Evolutionary conservation across 2,888 invertebrate genomes (phyloP).

Genomic region (Philhelius pedissequus): DNA sequence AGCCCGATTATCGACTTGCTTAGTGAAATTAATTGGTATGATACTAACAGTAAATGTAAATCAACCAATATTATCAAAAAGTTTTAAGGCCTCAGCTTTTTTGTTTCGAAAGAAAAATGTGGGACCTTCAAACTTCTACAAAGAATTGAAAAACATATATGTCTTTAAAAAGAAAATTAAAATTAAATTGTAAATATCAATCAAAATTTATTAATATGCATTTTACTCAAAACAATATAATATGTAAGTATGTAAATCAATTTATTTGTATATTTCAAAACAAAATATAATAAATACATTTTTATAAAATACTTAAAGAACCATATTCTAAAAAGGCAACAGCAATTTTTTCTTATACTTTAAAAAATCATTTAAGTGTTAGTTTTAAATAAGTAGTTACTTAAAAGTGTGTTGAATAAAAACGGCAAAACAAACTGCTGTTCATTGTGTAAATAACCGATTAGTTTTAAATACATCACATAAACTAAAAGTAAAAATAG

Average conservation of each 20-base stretch:
- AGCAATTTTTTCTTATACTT: conserved; percentile 37
- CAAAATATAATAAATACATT: not conserved
- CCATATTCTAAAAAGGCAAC: conserved; percentile 53
- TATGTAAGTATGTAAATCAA: not conserved
- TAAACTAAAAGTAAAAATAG: not conserved
- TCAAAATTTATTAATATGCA: not conserved
- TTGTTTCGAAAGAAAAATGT: not conserved
- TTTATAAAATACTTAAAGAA: conserved; percentile 1
- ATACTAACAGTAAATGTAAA: not conserved
- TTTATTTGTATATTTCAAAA: not conserved
- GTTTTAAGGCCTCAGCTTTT: conserved; percentile 44
- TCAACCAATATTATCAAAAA: not conserved
- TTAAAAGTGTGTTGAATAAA: conserved; percentile 9
- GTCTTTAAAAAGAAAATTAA: conserved; percentile 4
- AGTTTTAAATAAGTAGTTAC: conserved; percentile 12
- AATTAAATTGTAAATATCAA: conserved; percentile 30
- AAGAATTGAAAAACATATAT: conserved; percentile 45
- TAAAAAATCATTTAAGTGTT: conserved; percentile 17
- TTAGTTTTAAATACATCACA: conserved; percentile 7
- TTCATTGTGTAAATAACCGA: conserved; percentile 26
- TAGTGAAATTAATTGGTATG: conserved; percentile 27
- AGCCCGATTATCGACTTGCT: conserved; percentile 77
- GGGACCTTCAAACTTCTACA: conserved; percentile 26
- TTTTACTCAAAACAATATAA: not conserved
- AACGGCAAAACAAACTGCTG: not conserved